Base-by-base conservation (phyloP, 2,888 invertebrate genomes). In the Phlogophora meticulosa region DNA sequence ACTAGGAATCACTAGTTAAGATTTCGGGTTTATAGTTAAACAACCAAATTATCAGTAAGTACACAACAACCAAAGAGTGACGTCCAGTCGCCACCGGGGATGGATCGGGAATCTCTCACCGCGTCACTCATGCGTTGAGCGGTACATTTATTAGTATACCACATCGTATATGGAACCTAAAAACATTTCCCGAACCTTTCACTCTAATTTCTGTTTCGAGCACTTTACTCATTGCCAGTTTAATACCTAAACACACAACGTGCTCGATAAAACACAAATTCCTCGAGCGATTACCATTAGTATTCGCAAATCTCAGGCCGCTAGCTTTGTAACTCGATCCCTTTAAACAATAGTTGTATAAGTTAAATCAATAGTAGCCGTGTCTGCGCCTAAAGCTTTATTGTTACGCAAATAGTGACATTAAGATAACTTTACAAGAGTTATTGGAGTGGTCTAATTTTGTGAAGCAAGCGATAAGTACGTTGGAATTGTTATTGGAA, bases 301-400 rank as follows among this genome's bases (percentile, higher is more conserved):
- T 78, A 77, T 77, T 64, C 52, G 42, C 56, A n/a, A n/a, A n/a
- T n/a, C n/a, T n/a, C n/a, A 51, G 17, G 75, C 75, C 79, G 79
- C 74, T 4, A 61, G 60, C 80, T 72, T 67, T 80, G 78, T 51
- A 82, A 80, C 55, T 40, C 45, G 61, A 75, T 82, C 64, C 65
- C 61, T 80, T 48, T 32, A 42, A 69, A 75, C 78, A 75, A 77
- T 76, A 65, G 46, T 60, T 59, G 40, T 66, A 15, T 42, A 46
- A 68, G 42, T 72, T 76, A 65, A 67, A 65, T 66, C 72, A 74
- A 77, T 81, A 71, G 67, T 68, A 68, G 56, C 68, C 55, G 11
- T 79, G 82, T 81, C 72, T 56, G 48, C 82, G 78, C 76, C 76
- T 76, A 69, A 61, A 81, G 62, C 57, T 83, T 81, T 81, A 83